phyloP scores from a whole-genome alignment of 2,888 invertebrate genomes.

The Altica lythri region DNA sequence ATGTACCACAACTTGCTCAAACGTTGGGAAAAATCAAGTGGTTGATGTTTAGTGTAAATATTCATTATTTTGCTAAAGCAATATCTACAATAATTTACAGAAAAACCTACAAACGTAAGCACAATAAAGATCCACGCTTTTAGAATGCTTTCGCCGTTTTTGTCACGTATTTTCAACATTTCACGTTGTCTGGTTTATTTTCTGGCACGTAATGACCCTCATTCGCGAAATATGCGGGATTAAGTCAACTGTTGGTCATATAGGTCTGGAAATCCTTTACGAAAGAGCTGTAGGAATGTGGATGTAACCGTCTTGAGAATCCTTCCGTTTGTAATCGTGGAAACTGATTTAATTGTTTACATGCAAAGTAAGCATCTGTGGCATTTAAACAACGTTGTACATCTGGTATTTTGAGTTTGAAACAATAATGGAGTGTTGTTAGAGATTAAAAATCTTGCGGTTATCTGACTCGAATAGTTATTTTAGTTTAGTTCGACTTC shows the following conservation, averaged over 20 bases:
- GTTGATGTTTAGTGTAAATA: too few relatives aligned
- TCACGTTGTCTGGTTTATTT: slow-evolving; percentile 9
- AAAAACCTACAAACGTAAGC: too few relatives aligned
- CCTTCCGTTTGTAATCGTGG: slow-evolving; percentile 48
- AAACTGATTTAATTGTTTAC: slow-evolving; percentile 53
- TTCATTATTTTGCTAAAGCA: too few relatives aligned
- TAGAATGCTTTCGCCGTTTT: slow-evolving; percentile 12
- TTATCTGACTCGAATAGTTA: not conserved
- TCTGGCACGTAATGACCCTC: slow-evolving; percentile 4
- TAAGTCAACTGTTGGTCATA: slow-evolving; percentile 24
- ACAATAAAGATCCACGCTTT: too few relatives aligned
- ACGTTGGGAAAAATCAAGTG: too few relatives aligned
- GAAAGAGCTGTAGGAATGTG: slow-evolving; percentile 13
- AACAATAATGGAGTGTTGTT: slow-evolving; percentile 2
- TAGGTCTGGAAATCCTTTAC: slow-evolving; percentile 18
- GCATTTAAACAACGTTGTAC: slow-evolving; percentile 33
- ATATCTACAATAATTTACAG: too few relatives aligned
- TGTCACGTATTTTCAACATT: slow-evolving; percentile 15
- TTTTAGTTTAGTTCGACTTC: too few relatives aligned
- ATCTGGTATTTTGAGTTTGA: not conserved
- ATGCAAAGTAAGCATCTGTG: slow-evolving; percentile 48
- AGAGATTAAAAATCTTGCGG: not conserved
- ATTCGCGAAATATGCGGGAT: slow-evolving; percentile 22
- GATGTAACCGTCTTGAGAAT: slow-evolving; percentile 43
- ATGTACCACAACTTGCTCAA: too few relatives aligned